phyloP scores from a whole-genome alignment of 2,797 vertebrate genomes.

The Parauchenoglanis ngamensis region DNA sequence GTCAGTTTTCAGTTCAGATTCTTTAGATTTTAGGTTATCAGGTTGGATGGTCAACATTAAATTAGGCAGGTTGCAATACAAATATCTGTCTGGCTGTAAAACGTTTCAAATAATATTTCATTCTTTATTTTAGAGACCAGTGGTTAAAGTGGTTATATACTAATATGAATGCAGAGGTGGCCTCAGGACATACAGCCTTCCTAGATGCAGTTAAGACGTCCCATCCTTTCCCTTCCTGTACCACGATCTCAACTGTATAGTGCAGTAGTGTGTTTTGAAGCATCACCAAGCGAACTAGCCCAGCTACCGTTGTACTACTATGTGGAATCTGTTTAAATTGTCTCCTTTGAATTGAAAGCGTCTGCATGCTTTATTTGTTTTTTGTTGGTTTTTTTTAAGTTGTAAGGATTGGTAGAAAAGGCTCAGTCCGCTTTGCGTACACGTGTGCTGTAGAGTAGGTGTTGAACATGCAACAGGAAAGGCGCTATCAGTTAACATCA shows the following conservation, averaged over 20 bases:
- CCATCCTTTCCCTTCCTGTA: neutral
- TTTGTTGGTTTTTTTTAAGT: neutral
- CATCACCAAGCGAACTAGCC: neutral
- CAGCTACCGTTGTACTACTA: neutral
- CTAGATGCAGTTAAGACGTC: neutral
- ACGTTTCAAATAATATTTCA: neutral
- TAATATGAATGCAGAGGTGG: neutral
- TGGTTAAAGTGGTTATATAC: neutral
- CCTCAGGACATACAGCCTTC: neutral
- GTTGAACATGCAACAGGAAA: constrained; percentile 1
- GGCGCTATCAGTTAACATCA: neutral
- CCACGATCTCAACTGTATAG: neutral
- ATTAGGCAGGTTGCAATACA: no score
- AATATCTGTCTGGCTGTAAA: neutral
- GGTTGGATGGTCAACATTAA: neutral
- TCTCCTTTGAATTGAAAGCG: neutral
- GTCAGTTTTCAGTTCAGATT: neutral
- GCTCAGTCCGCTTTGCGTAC: neutral
- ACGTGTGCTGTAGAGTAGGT: neutral
- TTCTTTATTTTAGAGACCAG: neutral
- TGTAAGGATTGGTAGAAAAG: neutral
- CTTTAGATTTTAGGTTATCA: neutral
- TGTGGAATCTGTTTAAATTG: neutral
- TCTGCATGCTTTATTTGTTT: neutral
- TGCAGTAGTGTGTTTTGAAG: neutral